Evolutionary conservation across 2,113 vertebrate species (phyloP).

Genomic region (Nothoprocta perdicaria): DNA sequence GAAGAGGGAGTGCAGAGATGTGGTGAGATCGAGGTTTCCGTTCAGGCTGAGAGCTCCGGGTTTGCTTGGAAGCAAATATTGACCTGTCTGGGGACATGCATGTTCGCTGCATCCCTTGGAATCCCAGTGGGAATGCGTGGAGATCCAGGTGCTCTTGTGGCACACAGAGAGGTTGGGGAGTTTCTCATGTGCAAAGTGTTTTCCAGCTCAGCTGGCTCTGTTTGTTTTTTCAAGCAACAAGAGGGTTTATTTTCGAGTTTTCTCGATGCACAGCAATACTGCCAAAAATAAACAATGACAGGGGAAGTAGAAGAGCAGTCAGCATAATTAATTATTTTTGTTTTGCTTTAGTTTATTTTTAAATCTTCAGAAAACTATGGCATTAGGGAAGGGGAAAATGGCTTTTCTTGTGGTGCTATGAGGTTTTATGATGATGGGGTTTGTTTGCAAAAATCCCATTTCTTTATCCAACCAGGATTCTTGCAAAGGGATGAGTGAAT

Average conservation of each 20-base stretch:
- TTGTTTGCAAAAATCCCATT: not conserved
- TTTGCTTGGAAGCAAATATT: not conserved
- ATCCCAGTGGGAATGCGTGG: not conserved
- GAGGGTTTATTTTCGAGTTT: slow-evolving; percentile 22
- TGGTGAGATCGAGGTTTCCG: not conserved
- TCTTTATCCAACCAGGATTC: not conserved
- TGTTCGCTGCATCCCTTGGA: not conserved
- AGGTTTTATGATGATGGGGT: not conserved
- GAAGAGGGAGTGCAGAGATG: not conserved
- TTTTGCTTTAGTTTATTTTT: slow-evolving; percentile 17
- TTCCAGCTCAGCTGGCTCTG: not conserved
- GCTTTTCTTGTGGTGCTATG: not conserved
- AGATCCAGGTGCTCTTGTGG: not conserved
- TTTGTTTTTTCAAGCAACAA: not conserved
- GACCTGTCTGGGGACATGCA: not conserved
- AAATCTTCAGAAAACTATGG: not conserved
- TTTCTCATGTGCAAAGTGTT: not conserved
- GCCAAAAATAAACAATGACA: not conserved
- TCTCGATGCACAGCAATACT: not conserved
- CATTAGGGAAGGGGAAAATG: not conserved
- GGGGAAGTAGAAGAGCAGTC: not conserved
- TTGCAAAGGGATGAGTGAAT: not conserved
- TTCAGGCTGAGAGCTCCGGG: not conserved
- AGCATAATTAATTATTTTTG: not conserved
- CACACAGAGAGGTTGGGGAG: not conserved